A percentile compares a stretch with the other conserved stretches of the same genome.
phyloP scores from a whole-genome alignment of 2,797 vertebrate genomes.

The Malurus leucopterus region DNA sequence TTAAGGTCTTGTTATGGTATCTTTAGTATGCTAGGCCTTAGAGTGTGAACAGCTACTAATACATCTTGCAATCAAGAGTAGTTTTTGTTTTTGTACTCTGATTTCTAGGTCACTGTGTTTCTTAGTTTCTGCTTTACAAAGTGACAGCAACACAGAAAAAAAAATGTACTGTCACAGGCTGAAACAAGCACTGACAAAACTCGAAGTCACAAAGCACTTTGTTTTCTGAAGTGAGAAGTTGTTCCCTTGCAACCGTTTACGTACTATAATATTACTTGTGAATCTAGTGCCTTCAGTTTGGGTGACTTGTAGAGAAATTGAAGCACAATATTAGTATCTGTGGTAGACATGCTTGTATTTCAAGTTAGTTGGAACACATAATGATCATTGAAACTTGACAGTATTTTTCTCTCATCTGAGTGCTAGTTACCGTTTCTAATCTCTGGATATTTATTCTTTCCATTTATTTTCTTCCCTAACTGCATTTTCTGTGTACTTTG shows the following conservation, averaged over 20 bases:
- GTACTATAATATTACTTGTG: not conserved
- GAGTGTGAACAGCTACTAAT: not conserved
- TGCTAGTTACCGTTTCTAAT: not conserved
- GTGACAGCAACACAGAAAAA: not conserved
- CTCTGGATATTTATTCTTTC: not conserved
- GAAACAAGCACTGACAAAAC: not conserved
- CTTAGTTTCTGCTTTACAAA: not conserved
- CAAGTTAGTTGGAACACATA: not conserved
- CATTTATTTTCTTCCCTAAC: not conserved
- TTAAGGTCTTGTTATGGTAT: not conserved
- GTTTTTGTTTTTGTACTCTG: not conserved
- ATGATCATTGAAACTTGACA: not conserved
- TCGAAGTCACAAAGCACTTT: not conserved
- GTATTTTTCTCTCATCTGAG: not conserved
- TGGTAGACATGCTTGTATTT: not conserved
- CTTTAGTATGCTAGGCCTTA: not conserved
- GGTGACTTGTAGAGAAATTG: not conserved
- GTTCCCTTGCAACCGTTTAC: not conserved
- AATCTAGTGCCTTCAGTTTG: not conserved
- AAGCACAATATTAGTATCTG: rapidly evolving
- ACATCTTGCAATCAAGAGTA: not conserved
- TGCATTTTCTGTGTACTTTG: not conserved
- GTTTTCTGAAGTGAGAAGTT: not conserved
- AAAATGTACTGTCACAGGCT: not conserved
- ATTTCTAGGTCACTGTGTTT: not conserved